Base-by-base conservation (phyloP, 2,888 invertebrate species). In the Cecidostiba fungosa region DNA sequence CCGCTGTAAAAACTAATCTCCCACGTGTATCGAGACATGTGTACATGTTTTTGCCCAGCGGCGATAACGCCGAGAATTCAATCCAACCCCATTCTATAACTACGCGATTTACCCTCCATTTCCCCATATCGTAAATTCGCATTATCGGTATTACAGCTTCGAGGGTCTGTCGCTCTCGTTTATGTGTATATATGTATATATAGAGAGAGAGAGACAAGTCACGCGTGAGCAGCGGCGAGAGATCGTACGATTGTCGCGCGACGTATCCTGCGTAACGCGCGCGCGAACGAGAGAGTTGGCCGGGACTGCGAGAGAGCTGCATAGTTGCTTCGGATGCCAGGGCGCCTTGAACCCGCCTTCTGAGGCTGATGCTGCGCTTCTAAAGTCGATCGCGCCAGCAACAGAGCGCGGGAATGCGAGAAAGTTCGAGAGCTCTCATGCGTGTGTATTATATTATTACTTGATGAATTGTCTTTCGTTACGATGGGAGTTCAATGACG, bases 111-210 rank as follows among this genome's bases (percentile, higher is more conserved):
- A 19, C 43, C 4, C 36, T 36, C 32, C n/a, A n/a, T n/a, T 14
- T 16, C 36, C 72, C 72, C 36, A 3, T 39, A 29, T 59, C 78
- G 78, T 84, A 84, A 84, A 84, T 84, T 84, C 78, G 66, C 73
- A 78, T 73, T 78, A 84, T 78, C 78, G 70, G 72, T 16, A n/a
- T 3, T 66, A 12, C 66, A 54, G 26, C 26, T 26, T 32, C 8
- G 82, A 81, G 19, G 50, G 74, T 19, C 54, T 59, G n/a, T 14
- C 29, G 66, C 10, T 29, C 12, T 14, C 16, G 26, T 12, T 29
- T 1, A 8, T 23, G 29, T 66, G 43, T 32, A 82, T 39, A 12
- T 16, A 23, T 19, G 29, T 43, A 62, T 59, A 59, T 19, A 32
- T 36, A 66, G 47, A 43, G 43, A 43, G 23, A 54, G 70, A 79